Conservation (phyloP, 2,888 invertebrate genomes). For the Ommatoiulus sabulosus region DNA sequence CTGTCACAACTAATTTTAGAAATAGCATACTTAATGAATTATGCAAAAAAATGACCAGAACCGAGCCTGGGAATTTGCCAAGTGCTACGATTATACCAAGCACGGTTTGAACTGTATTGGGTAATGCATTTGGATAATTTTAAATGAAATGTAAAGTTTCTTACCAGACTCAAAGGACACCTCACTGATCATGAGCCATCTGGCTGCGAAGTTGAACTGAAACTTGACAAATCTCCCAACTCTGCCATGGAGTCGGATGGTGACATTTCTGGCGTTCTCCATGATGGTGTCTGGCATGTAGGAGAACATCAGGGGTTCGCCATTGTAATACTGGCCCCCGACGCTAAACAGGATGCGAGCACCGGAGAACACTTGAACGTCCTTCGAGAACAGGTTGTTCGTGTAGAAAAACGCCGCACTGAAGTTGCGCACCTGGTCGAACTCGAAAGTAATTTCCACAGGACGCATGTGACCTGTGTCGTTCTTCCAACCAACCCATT, state of each 20-base stretch:
- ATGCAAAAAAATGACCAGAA: not conserved
- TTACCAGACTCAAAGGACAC: constrained; percentile 87
- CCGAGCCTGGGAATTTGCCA: not conserved
- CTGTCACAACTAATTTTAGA: constrained; percentile 69
- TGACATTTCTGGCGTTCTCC: constrained; percentile 83
- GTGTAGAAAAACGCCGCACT: constrained; percentile 82
- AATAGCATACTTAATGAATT: not conserved
- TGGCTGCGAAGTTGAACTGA: constrained; percentile 81
- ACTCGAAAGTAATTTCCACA: constrained; percentile 84
- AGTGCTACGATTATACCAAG: too few species aligned
- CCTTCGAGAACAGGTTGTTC: constrained; percentile 87
- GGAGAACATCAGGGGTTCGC: constrained; percentile 80
- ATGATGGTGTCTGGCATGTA: constrained; percentile 82
- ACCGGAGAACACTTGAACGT: constrained; percentile 86
- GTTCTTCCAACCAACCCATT: constrained; percentile 93
- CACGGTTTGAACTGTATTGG: too few species aligned
- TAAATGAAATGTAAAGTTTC: constrained; percentile 61
- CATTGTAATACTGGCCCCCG: constrained; percentile 81
- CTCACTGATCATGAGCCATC: constrained; percentile 92
- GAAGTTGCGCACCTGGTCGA: constrained; percentile 89
- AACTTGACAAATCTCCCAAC: constrained; percentile 85
- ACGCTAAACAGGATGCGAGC: constrained; percentile 84
- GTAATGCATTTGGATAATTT: too few species aligned
- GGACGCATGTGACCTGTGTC: constrained; percentile 74
- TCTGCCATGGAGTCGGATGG: constrained; percentile 83